Conservation (phyloP, 2,888 invertebrate genomes). For the Trachelus tabidus region DNA sequence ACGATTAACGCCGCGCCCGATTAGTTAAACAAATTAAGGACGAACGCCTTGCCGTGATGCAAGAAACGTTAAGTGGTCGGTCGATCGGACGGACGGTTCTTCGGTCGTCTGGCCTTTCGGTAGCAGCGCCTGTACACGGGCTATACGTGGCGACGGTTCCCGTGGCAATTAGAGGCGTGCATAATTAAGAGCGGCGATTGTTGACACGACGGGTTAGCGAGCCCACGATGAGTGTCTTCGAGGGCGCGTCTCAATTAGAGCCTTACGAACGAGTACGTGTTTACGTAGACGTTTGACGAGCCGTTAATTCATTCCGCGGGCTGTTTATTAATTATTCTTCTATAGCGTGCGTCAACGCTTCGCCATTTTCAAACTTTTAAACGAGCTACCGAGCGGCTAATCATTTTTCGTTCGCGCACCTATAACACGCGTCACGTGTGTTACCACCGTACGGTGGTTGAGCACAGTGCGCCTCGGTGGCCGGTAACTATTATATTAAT, state of each 20-base stretch:
- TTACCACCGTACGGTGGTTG: too few relatives aligned
- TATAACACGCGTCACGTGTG: too few relatives aligned
- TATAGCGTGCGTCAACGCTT: too few relatives aligned
- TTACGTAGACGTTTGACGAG: slow-evolving; percentile 54
- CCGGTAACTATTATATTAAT: too few relatives aligned
- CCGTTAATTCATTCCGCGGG: slow-evolving; percentile 46
- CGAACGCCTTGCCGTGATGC: slow-evolving; percentile 30
- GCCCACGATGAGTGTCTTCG: slow-evolving; percentile 57
- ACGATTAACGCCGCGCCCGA: slow-evolving; percentile 55
- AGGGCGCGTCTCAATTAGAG: slow-evolving; percentile 64
- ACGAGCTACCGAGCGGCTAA: too few relatives aligned
- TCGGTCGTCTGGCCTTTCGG: too few relatives aligned
- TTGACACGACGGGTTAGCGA: slow-evolving; percentile 61
- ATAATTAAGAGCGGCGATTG: slow-evolving; percentile 61
- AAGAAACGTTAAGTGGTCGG: slow-evolving; percentile 52
- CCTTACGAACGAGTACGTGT: slow-evolving; percentile 41
- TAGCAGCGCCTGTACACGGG: too few relatives aligned
- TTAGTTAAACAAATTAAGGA: slow-evolving; percentile 62
- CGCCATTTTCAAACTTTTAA: too few relatives aligned
- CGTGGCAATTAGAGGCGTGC: slow-evolving; percentile 64
- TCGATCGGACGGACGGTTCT: neutral
- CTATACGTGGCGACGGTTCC: neutral
- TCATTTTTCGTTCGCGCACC: too few relatives aligned
- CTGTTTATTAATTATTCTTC: slow-evolving; percentile 19
- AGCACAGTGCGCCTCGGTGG: too few relatives aligned